Percentiles rank a stretch among this genome's conserved stretches.
These are phyloP conservation scores for Drosophila austrosaltans DNA, from an alignment of 2,888 invertebrate species.

Conservation along the genomic window DNA sequence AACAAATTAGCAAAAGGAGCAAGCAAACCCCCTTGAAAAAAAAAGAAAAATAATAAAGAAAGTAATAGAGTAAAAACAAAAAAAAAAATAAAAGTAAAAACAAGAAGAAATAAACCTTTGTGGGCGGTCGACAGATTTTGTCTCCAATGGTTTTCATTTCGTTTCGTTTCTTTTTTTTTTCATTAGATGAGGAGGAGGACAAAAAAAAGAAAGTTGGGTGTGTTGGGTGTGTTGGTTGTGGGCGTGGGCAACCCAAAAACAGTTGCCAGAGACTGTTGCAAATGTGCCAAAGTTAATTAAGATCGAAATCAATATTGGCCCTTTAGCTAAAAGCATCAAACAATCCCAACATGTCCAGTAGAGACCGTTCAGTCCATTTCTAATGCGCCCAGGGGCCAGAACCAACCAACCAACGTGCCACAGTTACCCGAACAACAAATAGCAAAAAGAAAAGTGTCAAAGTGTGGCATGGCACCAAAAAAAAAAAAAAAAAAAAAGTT, in stretches of 20 bases:
- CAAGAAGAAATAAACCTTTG: conserved; percentile 25
- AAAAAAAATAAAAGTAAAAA: conserved; percentile 11
- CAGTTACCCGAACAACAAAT: conserved; percentile 28
- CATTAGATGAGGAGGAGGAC: conserved; percentile 10
- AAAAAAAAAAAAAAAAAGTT: conserved; percentile 35
- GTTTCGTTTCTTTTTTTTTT: conserved; percentile 20
- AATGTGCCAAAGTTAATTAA: conserved; percentile 82
- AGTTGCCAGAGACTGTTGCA: conserved; percentile 67
- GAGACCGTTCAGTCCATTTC: conserved; percentile 60
- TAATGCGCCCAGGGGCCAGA: conserved; percentile 65
- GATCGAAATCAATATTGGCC: conserved; percentile 81
- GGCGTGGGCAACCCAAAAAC: conserved; percentile 9
- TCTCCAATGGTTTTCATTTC: not conserved
- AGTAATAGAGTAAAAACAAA: conserved; percentile 34
- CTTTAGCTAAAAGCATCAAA: conserved; percentile 79
- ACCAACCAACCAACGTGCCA: conserved; percentile 60
- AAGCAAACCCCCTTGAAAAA: conserved; percentile 58
- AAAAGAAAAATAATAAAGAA: conserved; percentile 28
- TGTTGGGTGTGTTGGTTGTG: conserved; percentile 7
- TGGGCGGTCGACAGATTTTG: conserved; percentile 24
- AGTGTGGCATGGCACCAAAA: conserved; percentile 54
- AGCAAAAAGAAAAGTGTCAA: conserved; percentile 71
- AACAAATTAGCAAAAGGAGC: conserved; percentile 78
- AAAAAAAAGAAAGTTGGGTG: not conserved
- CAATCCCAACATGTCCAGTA: conserved; percentile 54